These are phyloP conservation scores for Carettochelys insculpta DNA, from an alignment of 2,113 vertebrate species.

Conservation along the genomic window DNA sequence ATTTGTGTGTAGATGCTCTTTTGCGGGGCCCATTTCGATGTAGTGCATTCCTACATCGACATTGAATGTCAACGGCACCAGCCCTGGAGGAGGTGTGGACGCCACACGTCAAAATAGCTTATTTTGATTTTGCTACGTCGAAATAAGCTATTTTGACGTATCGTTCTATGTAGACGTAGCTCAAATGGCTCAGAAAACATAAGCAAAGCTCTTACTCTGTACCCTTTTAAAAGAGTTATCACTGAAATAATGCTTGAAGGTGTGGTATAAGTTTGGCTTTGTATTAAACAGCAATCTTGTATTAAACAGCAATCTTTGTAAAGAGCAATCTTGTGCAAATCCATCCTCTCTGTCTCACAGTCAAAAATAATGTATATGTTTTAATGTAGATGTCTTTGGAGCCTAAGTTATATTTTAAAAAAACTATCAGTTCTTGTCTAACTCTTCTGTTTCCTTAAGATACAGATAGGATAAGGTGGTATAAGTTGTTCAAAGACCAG, in stretches of 20 bases:
- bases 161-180: too few species aligned
- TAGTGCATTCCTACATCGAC: too few species aligned
- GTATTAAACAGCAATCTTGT: too few species aligned
- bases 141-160: too few species aligned
- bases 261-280: neutral
- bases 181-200: too few species aligned
- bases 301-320: too few species aligned
- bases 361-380: neutral
- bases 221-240: neutral
- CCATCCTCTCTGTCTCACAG: neutral
- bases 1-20: too few species aligned
- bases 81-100: too few species aligned
- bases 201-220: neutral
- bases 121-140: too few species aligned
- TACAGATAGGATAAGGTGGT: rapidly evolving
- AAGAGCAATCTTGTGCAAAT: neutral
- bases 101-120: too few species aligned
- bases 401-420: neutral
- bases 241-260: neutral
- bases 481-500: neutral
- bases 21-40: too few species aligned
- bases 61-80: too few species aligned
- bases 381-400: neutral
- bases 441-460: neutral
- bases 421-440: neutral